phyloP scores from a whole-genome alignment of 2,888 invertebrate species.

The Perdita meconis region DNA sequence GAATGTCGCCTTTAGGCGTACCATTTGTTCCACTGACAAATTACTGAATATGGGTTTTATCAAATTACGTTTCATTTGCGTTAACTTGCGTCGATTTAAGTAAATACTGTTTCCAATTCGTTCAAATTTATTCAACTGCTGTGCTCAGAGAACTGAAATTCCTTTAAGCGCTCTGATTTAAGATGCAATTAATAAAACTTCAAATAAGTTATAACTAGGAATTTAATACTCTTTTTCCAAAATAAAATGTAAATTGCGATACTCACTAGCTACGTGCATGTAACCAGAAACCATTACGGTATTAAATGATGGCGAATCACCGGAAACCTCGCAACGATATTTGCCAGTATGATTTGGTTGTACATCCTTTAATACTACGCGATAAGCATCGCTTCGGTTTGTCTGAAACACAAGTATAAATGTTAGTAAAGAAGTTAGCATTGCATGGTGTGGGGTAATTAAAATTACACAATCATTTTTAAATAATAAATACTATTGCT shows the following conservation, averaged over 20 bases:
- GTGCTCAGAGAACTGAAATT: no score
- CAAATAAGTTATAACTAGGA: neutral
- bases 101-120: no score
- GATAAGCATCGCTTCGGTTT: conserved; percentile 77
- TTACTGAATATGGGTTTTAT: conserved; percentile 7
- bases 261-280: conserved; percentile 91
- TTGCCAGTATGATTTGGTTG: conserved; percentile 89
- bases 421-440: neutral
- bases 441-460: neutral
- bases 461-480: conserved; percentile 21
- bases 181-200: neutral
- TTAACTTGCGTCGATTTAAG: neutral
- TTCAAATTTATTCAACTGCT: no score
- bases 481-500: no score
- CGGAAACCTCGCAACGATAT: conserved; percentile 91
- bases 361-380: conserved; percentile 89
- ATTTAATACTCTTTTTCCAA: neutral
- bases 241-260: conserved; percentile 47
- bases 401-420: conserved; percentile 71
- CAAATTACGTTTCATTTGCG: conserved; percentile 2
- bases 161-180: neutral
- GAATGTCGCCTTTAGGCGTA: neutral
- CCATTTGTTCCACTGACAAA: conserved; percentile 13
- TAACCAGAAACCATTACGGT: conserved; percentile 88
- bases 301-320: conserved; percentile 90